Percentiles rank a stretch among this genome's conserved stretches.
Conservation (phyloP, 1,140 invertebrate genomes). For the Drosophila biarmipes region DNA sequence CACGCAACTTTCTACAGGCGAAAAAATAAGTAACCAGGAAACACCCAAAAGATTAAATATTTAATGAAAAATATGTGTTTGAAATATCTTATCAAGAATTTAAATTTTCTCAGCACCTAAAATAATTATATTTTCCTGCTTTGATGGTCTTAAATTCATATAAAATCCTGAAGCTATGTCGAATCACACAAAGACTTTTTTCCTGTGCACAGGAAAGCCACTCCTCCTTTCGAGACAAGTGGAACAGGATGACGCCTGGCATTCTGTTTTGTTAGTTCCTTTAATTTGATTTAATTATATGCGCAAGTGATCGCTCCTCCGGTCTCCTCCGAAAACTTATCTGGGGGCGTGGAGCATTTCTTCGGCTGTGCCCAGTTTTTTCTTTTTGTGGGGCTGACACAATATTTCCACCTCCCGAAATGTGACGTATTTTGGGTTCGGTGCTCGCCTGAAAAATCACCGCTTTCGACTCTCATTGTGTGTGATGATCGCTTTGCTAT, state of each 20-base stretch:
- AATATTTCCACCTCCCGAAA: constrained; percentile 75
- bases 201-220: background rate
- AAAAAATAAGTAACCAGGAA: background rate
- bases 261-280: constrained; percentile 36
- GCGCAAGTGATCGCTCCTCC: constrained; percentile 42
- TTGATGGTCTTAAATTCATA: too few species aligned
- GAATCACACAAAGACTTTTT: background rate
- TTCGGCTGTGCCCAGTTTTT: constrained; percentile 70
- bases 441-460: constrained; percentile 68
- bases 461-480: constrained; percentile 66
- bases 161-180: background rate
- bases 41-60: too few species aligned
- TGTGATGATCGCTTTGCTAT: constrained; percentile 61
- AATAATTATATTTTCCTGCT: too few species aligned
- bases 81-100: too few species aligned
- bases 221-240: constrained; percentile 58
- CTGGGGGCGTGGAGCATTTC: constrained; percentile 53
- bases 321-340: constrained; percentile 25
- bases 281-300: constrained; percentile 84
- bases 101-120: too few species aligned
- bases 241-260: constrained; percentile 47
- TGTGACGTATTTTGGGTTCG: constrained; percentile 75
- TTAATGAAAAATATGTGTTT: too few species aligned
- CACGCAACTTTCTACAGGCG: constrained; percentile 54
- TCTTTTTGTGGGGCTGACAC: constrained; percentile 52